Conservation (phyloP, 2,888 invertebrate genomes). For the Diarsia dahlii region DNA sequence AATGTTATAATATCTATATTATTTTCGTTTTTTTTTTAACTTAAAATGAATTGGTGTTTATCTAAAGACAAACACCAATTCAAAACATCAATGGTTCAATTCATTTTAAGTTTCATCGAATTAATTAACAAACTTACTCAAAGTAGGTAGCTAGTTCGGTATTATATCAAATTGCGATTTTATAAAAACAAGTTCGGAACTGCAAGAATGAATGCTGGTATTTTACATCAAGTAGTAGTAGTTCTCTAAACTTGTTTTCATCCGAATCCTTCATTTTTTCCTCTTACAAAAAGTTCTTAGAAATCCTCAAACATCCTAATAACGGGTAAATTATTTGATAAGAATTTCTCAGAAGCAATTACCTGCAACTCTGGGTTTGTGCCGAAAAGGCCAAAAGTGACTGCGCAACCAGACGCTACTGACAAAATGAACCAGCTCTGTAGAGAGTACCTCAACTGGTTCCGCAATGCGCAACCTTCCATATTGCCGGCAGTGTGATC, state of each 20-base stretch:
- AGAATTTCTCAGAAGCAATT: neutral
- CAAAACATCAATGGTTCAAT: too few species aligned
- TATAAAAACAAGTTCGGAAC: constrained; percentile 7
- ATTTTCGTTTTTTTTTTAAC: too few species aligned
- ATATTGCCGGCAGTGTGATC: neutral
- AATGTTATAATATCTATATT: neutral
- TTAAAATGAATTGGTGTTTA: too few species aligned
- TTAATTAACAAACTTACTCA: neutral
- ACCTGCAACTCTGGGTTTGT: neutral
- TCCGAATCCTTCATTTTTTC: neutral
- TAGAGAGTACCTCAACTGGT: neutral
- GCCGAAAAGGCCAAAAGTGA: neutral
- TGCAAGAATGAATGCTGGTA: neutral
- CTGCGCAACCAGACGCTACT: neutral
- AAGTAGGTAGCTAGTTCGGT: neutral
- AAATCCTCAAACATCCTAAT: neutral
- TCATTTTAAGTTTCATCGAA: neutral
- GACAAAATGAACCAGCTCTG: neutral
- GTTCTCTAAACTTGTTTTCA: neutral
- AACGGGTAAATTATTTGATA: too few species aligned
- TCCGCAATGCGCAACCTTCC: neutral
- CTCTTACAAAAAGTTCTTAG: neutral
- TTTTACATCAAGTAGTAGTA: neutral
- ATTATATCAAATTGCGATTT: neutral
- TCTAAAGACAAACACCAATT: neutral